phyloP scores from a whole-genome alignment of 2,888 invertebrate genomes.

The Quadroppia sp. region DNA sequence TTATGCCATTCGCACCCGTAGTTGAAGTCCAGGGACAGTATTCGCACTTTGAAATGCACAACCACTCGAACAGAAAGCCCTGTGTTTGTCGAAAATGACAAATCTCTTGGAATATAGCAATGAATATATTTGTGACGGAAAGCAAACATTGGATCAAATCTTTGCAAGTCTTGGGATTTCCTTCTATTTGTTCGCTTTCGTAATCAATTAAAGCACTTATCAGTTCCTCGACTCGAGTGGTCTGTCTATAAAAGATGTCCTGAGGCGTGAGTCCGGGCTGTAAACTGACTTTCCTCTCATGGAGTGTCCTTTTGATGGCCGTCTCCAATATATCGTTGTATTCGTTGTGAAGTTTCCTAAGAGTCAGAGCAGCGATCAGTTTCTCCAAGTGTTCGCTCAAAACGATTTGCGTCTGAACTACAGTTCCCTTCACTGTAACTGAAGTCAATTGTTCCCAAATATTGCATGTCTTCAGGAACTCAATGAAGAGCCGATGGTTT shows the following conservation, averaged over 20 bases:
- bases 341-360: constrained; percentile 61
- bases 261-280: constrained; percentile 60
- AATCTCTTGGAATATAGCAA: constrained; percentile 64
- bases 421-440: constrained; percentile 47
- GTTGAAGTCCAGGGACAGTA: constrained; percentile 73
- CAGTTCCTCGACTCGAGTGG: constrained; percentile 62
- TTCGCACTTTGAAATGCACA: constrained; percentile 54
- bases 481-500: constrained; percentile 69
- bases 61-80: constrained; percentile 47
- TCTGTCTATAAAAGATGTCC: constrained; percentile 69
- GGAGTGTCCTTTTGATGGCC: constrained; percentile 28
- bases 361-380: constrained; percentile 66
- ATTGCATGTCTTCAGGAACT: constrained; percentile 59
- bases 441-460: constrained; percentile 53
- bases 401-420: constrained; percentile 59
- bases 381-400: constrained; percentile 75
- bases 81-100: constrained; percentile 54
- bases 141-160: constrained; percentile 41
- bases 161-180: constrained; percentile 60
- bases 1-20: constrained; percentile 58
- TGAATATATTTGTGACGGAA: constrained; percentile 40
- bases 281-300: not conserved
- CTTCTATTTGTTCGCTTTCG: constrained; percentile 61
- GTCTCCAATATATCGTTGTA: constrained; percentile 37
- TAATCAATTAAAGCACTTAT: constrained; percentile 62